phyloP scores from a whole-genome alignment of 2,113 vertebrate species.

The Danionella cerebrum region DNA sequence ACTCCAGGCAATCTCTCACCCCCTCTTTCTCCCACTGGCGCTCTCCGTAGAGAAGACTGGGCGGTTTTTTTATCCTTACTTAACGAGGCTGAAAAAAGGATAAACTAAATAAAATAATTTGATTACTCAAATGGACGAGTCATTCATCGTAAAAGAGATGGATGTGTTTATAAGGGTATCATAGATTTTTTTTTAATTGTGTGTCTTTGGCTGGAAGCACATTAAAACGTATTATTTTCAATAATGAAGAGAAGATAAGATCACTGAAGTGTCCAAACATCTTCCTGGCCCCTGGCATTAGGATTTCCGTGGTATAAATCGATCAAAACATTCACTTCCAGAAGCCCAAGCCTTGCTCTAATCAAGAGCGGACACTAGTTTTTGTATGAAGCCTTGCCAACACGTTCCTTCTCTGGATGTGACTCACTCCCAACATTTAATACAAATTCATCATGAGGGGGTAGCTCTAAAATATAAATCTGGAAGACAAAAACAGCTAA shows the following conservation, averaged over 20 bases:
- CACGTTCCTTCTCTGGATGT: slow-evolving; percentile 7
- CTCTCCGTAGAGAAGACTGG: neutral
- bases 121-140: neutral
- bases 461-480: slow-evolving; percentile 24
- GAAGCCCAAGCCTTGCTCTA: slow-evolving; percentile 22
- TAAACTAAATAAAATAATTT: neutral
- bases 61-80: neutral
- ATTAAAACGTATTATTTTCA: neutral
- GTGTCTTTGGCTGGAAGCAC: slow-evolving; percentile 4
- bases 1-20: slow-evolving; percentile 6
- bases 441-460: slow-evolving; percentile 17
- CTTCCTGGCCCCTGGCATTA: neutral
- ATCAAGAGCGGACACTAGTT: slow-evolving; percentile 23
- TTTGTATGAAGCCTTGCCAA: slow-evolving; percentile 40
- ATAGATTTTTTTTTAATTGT: no score
- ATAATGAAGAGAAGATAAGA: neutral
- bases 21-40: slow-evolving; percentile 1
- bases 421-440: slow-evolving; percentile 26
- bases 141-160: neutral
- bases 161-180: neutral
- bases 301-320: neutral
- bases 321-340: neutral
- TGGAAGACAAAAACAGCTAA: neutral
- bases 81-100: slow-evolving; percentile 1
- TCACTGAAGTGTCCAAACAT: neutral